Percentiles rank a stretch among this genome's conserved stretches.
These are phyloP conservation scores for Manduca sexta DNA, from an alignment of 1,140 invertebrate species.

Conservation along the genomic window DNA sequence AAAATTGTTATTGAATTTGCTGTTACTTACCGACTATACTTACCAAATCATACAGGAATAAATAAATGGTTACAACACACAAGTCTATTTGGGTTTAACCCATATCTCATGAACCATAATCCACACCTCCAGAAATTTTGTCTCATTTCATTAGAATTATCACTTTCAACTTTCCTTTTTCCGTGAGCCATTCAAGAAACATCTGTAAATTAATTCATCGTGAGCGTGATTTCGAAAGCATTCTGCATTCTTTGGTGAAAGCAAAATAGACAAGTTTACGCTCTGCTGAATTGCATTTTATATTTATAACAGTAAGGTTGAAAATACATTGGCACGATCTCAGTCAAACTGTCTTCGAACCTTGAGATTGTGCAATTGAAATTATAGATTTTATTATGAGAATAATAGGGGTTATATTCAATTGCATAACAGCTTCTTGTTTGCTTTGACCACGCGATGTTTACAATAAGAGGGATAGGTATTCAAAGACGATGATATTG, in stretches of 20 bases:
- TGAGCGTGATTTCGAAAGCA: slow-evolving; percentile 20
- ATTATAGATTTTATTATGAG: slow-evolving; percentile 9
- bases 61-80: too few species aligned
- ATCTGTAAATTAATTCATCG: slow-evolving; percentile 15
- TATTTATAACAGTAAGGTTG: not conserved
- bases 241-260: slow-evolving; percentile 24
- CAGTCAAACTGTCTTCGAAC: not conserved
- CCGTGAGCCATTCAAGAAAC: not conserved
- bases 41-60: too few species aligned
- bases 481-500: too few species aligned
- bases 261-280: slow-evolving; percentile 20
- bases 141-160: not conserved
- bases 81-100: too few species aligned
- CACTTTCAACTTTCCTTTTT: slow-evolving; percentile 16
- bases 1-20: too few species aligned
- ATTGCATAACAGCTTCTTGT: slow-evolving; percentile 9
- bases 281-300: not conserved
- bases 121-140: too few species aligned
- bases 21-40: too few species aligned
- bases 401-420: slow-evolving; percentile 8
- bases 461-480: too few species aligned
- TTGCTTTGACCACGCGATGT: not conserved
- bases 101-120: too few species aligned
- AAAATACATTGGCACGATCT: not conserved
- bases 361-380: slow-evolving; percentile 12